Evolutionary conservation across 2,113 vertebrate genomes (phyloP).

Genomic region (Eolophus roseicapilla): DNA sequence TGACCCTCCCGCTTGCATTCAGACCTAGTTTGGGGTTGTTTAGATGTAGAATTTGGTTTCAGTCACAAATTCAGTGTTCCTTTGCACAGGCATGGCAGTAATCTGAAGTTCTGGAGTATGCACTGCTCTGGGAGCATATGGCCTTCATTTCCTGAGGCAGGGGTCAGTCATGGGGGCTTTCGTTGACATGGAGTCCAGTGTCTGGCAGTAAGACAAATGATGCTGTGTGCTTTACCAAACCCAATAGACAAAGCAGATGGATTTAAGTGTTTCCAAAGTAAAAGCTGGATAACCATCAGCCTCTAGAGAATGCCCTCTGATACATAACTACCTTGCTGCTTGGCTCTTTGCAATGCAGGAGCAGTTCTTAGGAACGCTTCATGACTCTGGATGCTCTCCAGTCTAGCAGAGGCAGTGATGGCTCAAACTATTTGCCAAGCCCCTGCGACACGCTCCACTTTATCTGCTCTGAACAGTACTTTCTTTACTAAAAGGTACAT

Average conservation of each 20-base stretch:
- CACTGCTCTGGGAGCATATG: accelerated
- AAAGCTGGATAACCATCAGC: background rate
- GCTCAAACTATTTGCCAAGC: background rate
- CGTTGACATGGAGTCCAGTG: background rate
- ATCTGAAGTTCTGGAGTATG: background rate
- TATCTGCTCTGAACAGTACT: accelerated
- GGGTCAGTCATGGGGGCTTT: accelerated
- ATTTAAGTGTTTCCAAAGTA: background rate
- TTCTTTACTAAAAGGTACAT: background rate
- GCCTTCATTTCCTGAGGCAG: background rate
- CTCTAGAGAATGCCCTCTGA: background rate
- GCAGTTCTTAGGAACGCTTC: accelerated
- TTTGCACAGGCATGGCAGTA: accelerated
- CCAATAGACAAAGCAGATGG: background rate
- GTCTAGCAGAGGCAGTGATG: background rate
- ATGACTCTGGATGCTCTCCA: background rate
- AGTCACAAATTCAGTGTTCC: background rate
- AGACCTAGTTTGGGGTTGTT: background rate
- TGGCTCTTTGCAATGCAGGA: background rate
- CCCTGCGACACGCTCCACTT: accelerated
- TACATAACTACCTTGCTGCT: accelerated
- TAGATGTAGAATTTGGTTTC: background rate
- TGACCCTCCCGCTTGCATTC: background rate
- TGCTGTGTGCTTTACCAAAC: background rate
- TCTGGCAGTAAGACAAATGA: background rate